phyloP scores from a whole-genome alignment of 1,140 invertebrate species.

The Asobara japonica region DNA sequence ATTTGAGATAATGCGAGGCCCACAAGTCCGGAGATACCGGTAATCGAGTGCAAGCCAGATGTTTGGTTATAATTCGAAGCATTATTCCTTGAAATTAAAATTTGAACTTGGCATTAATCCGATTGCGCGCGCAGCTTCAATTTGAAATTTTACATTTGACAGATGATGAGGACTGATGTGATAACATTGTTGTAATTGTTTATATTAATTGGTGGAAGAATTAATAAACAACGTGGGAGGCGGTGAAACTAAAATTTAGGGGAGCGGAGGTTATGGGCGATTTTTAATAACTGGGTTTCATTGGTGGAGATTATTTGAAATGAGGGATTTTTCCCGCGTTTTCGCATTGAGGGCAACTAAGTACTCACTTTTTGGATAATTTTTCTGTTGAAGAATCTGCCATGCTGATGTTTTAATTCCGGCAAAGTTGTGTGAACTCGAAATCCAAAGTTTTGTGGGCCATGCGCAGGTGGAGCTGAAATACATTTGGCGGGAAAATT shows the following conservation, averaged over 20 bases:
- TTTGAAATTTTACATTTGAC: too few species aligned
- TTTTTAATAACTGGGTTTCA: not conserved
- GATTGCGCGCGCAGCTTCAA: too few species aligned
- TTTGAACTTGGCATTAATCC: too few species aligned
- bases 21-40: slow-evolving; percentile 36
- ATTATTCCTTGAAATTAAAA: too few species aligned
- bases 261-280: not conserved
- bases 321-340: not conserved
- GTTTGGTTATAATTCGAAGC: slow-evolving; percentile 50
- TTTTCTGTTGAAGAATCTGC: slow-evolving; percentile 70
- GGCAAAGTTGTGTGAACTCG: not conserved
- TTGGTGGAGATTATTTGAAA: not conserved
- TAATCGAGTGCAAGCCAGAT: slow-evolving; percentile 22
- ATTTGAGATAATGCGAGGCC: slow-evolving; percentile 38
- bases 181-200: not conserved
- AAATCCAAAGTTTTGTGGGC: not conserved
- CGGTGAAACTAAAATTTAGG: not conserved
- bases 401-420: slow-evolving; percentile 60
- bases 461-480: not conserved
- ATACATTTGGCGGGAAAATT: not conserved
- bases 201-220: too few species aligned
- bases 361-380: slow-evolving; percentile 78
- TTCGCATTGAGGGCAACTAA: slow-evolving; percentile 35
- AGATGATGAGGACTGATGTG: not conserved
- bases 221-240: slow-evolving; percentile 14